A percentile compares a stretch with the other conserved stretches of the same genome.
These are phyloP conservation scores for mouse (Mus musculus) DNA, from an alignment of 2,113 vertebrate species.

Conservation along the genomic window GRCm39 chr2:108150501-108151000, in stretches of 20 bases:
- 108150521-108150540: not conserved
- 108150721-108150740: not conserved
- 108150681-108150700: not conserved
- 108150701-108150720: not conserved
- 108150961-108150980: constrained; percentile 61
- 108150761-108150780: not conserved
- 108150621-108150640: not conserved
- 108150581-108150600: not conserved
- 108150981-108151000: constrained; percentile 64
- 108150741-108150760: not conserved
- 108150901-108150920: constrained; percentile 44
- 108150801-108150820: not conserved
- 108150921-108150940: constrained; percentile 50
- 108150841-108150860: not conserved
- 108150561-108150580: not conserved
- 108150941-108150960: constrained; percentile 54
- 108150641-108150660: not conserved
- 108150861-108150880: constrained; percentile 20
- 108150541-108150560: not conserved
- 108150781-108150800: not conserved
- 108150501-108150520: not conserved
- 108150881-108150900: not conserved
- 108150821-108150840: not conserved
- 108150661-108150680: not conserved
- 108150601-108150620: not conserved